Evolutionary conservation across 2,113 vertebrate genomes (phyloP).

Genomic region (Sander vitreus): DNA sequence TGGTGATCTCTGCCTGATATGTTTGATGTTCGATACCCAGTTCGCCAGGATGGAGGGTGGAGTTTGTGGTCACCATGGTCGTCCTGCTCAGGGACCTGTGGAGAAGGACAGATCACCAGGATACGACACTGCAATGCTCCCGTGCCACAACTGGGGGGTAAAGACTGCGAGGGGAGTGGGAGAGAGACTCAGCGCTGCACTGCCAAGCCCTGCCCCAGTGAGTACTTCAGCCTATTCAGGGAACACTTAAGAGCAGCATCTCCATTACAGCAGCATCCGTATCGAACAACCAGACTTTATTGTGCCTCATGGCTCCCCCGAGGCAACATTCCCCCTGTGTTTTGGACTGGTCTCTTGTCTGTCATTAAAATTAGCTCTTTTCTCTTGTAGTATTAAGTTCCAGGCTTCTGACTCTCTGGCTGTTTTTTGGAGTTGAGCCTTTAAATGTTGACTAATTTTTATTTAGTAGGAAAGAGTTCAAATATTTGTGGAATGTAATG

Average conservation of each 20-base stretch:
- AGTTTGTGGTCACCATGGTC: slow-evolving; percentile 99
- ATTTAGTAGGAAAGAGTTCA: slow-evolving; percentile 1
- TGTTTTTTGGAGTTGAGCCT: slow-evolving; percentile 4
- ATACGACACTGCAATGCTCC: slow-evolving; percentile 98
- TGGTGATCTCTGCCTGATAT: slow-evolving; percentile 18
- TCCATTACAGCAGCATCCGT: slow-evolving; percentile 26
- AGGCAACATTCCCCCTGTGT: slow-evolving; percentile 65
- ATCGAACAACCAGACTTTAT: slow-evolving; percentile 31
- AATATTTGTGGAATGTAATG: neutral
- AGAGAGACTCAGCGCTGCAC: slow-evolving; percentile 93
- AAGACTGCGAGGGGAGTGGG: slow-evolving; percentile 91
- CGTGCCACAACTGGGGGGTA: slow-evolving; percentile 94
- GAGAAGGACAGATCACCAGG: slow-evolving; percentile 92
- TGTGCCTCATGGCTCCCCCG: slow-evolving; percentile 32
- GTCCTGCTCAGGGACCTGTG: slow-evolving; percentile 94
- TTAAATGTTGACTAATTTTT: slow-evolving; percentile 1
- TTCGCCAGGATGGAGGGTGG: slow-evolving; percentile 96
- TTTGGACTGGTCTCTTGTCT: slow-evolving; percentile 57
- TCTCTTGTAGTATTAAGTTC: slow-evolving; percentile 43
- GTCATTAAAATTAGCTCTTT: slow-evolving; percentile 63
- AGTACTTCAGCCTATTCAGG: slow-evolving; percentile 47
- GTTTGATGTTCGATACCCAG: slow-evolving; percentile 76
- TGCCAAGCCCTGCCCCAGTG: slow-evolving; percentile 91
- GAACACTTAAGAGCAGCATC: slow-evolving; percentile 32
- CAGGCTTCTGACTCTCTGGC: slow-evolving; percentile 26